Evolutionary conservation across 2,797 vertebrate genomes (phyloP).

Genomic region (Podargus strigoides): DNA sequence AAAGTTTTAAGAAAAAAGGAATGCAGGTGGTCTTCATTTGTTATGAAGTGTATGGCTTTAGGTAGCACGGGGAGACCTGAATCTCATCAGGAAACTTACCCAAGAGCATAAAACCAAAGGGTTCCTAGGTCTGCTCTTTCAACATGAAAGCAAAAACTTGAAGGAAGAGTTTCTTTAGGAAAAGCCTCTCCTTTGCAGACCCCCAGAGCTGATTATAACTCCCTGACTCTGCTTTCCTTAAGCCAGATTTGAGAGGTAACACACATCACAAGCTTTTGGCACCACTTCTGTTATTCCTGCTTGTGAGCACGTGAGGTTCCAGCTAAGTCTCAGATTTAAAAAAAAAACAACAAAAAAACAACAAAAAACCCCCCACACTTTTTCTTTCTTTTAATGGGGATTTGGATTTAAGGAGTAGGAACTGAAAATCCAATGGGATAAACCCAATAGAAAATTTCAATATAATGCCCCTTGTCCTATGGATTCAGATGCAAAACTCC

Average conservation of each 20-base stretch:
- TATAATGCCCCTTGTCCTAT: neutral
- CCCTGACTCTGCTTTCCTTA: neutral
- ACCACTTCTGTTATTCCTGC: neutral
- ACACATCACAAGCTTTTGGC: neutral
- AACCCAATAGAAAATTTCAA: neutral
- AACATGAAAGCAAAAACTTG: neutral
- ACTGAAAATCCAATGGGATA: neutral
- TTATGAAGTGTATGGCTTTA: neutral
- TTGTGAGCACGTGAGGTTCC: neutral
- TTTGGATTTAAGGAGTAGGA: neutral
- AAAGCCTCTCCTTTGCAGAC: neutral
- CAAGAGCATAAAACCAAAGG: neutral
- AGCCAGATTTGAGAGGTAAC: neutral
- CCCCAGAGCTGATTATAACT: neutral
- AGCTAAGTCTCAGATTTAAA: neutral
- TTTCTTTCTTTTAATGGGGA: neutral
- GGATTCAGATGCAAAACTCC: neutral
- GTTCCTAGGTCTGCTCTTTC: neutral
- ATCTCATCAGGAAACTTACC: neutral
- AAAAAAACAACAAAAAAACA: too few relatives aligned
- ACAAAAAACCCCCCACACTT: too few relatives aligned
- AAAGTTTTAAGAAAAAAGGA: neutral
- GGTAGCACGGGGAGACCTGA: neutral
- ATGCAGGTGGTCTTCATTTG: rapidly evolving
- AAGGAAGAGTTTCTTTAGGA: neutral